Evolutionary conservation across 2,888 invertebrate genomes (phyloP).

Genomic region (Alentia gelatinosa): DNA sequence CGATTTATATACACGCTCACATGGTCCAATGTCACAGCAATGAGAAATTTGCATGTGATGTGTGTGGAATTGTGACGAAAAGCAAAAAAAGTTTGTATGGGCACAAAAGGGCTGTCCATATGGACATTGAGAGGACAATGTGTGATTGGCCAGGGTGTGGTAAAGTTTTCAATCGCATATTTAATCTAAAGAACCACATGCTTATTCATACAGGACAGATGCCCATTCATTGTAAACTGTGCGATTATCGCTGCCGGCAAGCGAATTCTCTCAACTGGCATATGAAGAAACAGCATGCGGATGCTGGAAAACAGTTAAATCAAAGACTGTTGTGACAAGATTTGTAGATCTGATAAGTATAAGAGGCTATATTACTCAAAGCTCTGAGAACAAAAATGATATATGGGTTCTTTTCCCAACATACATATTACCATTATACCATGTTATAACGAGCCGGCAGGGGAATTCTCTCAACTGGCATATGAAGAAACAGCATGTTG

Average conservation of each 20-base stretch:
- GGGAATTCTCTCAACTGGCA: conserved; percentile 7
- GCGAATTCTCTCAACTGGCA: neutral
- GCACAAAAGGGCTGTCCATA: neutral
- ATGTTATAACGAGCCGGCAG: no score
- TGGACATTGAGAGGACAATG: neutral
- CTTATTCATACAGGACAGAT: neutral
- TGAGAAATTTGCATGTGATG: neutral
- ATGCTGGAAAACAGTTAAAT: neutral
- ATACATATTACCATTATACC: no score
- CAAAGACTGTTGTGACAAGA: neutral
- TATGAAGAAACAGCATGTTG: conserved; percentile 75
- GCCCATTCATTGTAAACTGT: neutral
- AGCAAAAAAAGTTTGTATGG: neutral
- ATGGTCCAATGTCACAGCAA: neutral
- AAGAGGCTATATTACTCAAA: no score
- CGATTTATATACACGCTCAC: neutral
- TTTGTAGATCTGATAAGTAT: no score
- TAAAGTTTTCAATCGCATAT: neutral
- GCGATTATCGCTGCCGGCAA: neutral
- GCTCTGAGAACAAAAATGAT: no score
- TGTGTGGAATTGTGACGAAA: neutral
- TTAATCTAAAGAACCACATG: neutral
- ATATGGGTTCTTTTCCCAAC: no score
- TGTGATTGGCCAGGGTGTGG: neutral
- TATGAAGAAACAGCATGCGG: conserved; percentile 71